Base-by-base conservation (phyloP, 2,797 vertebrate genomes). In the Synaphobranchus kaupii region DNA sequence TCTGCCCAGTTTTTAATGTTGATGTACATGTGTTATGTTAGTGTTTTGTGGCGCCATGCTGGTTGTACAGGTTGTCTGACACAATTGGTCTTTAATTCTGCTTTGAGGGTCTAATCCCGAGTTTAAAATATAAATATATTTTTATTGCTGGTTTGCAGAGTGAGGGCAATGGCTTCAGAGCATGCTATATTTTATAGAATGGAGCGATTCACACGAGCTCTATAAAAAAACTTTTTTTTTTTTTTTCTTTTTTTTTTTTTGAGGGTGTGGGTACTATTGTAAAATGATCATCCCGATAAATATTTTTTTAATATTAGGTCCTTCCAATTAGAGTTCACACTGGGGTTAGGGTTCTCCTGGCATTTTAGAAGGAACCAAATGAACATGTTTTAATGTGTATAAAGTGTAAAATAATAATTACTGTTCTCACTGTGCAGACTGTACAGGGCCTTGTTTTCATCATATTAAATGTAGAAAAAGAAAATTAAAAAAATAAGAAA, bases 391-490 rank as follows among this genome's bases (percentile, higher is more conserved):
- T 96, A 97, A 97, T 97, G 96, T 99, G 97, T 99, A 99, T 96
- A 99, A 99, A 99, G 78, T 99, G 98, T 99, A 99, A 97, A 96
- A 98, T 98, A 98, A 81, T 81, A 98, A 81, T 81, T 96, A 97
- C 98, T 98, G 97, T 98, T 98, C 97, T 98, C 97, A 97, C 97
- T 97, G 97, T 96, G 97, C 99, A 97, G 96, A 98, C 96, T 99
- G 98, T 98, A 98, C 98, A 98, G 98, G 97, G 97, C 97, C 93
- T 96, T 98, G 97, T 98, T 98, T 98, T 98, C 97, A 98, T 98
- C 98, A 98, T 97, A 97, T 96, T 98, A 97, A 97, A 97, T 98
- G 97, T 98, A 98, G 97, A 81, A 81, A 78, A 97, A 96, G 88
- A 88, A 90, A 89, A 93, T 93, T 90, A 93, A 94, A 95, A 95